Percentiles rank a stretch among this genome's conserved stretches.
Evolutionary conservation across 2,113 vertebrate species (phyloP).

Genomic region (Manacus vitellinus): DNA sequence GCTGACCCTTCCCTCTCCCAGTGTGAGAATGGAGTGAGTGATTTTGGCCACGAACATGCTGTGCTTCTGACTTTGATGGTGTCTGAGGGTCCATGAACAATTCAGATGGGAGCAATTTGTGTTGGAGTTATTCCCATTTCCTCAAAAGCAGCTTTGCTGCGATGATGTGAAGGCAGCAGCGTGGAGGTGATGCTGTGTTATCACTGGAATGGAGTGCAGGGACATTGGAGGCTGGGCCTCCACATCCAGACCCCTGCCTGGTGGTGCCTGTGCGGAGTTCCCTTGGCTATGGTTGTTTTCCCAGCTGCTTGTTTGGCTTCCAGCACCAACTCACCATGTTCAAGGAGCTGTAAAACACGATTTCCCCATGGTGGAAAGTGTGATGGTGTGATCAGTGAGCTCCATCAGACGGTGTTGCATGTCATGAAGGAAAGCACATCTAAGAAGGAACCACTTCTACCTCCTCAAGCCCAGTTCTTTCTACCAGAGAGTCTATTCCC

Average conservation of each 20-base stretch:
- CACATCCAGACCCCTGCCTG: rapidly evolving
- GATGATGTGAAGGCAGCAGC: neutral
- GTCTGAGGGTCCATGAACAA: neutral
- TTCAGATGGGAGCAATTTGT: neutral
- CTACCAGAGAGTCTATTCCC: neutral
- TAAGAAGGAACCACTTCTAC: neutral
- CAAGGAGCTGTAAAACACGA: rapidly evolving
- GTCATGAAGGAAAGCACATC: neutral
- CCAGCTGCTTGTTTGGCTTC: neutral
- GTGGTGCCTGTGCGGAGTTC: neutral
- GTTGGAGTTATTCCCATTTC: neutral
- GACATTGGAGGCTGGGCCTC: rapidly evolving
- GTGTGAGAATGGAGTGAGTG: neutral
- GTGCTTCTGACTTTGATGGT: neutral
- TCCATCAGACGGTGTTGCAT: neutral
- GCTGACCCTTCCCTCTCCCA: neutral
- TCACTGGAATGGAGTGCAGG: neutral
- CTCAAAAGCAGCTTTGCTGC: neutral
- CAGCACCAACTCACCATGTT: rapidly evolving
- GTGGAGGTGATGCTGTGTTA: neutral
- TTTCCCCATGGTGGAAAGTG: rapidly evolving
- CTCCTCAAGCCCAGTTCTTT: neutral
- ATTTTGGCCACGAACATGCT: neutral
- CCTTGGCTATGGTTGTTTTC: rapidly evolving
- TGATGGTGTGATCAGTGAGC: neutral